Evolutionary conservation across 2,888 invertebrate species (phyloP).

Genomic region (Chymomyza procnemis): DNA sequence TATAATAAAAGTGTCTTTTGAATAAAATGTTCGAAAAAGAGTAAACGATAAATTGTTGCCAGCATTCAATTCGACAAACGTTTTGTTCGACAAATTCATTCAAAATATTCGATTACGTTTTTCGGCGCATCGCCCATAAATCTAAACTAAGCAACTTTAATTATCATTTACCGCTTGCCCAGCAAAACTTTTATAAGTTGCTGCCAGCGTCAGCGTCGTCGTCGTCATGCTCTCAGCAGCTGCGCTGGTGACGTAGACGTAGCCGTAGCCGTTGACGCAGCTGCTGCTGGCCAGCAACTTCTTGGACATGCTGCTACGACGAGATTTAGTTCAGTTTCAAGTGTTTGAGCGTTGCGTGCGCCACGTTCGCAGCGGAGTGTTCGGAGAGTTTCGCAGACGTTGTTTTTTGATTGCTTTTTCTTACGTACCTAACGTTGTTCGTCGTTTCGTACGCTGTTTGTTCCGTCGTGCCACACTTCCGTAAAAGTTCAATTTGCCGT

Average conservation of each 20-base stretch:
- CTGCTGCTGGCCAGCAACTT: conserved; percentile 73
- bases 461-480: conserved; percentile 58
- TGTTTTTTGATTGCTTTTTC: conserved; percentile 27
- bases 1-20: no score
- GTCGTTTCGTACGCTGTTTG: conserved; percentile 24
- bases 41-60: no score
- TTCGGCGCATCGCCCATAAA: no score
- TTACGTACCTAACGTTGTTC: conserved; percentile 17
- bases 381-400: conserved; percentile 33
- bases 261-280: conserved; percentile 26
- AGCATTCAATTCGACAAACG: no score
- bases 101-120: no score
- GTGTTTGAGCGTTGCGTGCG: conserved; percentile 78
- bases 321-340: conserved; percentile 77
- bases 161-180: conserved; percentile 74
- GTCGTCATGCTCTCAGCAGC: conserved; percentile 50
- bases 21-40: no score
- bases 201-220: conserved; percentile 49
- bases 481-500: conserved; percentile 63
- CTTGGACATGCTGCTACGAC: conserved; percentile 73
- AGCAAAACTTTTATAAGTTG: conserved; percentile 29
- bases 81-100: no score
- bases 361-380: conserved; percentile 63
- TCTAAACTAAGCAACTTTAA: conserved; percentile 48
- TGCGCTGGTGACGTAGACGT: conserved; percentile 29